Conservation (phyloP, 1,140 invertebrate species). For the Drosophila watanabei region DNA sequence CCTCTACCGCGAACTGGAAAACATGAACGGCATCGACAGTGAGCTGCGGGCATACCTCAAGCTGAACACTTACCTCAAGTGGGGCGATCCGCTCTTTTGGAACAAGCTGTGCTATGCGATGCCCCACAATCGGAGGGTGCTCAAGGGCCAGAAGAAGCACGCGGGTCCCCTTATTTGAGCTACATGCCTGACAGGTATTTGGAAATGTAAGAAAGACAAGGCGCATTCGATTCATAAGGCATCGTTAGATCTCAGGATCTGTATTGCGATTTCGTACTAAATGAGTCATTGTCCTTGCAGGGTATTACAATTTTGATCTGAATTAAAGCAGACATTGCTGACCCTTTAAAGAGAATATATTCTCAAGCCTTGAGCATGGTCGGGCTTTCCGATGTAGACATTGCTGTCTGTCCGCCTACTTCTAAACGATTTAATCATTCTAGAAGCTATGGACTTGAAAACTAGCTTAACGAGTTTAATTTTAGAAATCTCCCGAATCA, state of each 20-base stretch:
- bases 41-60: conserved; percentile 92
- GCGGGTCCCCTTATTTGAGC: conserved; percentile 62
- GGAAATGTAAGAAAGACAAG: conserved; percentile 11
- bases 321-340: background rate
- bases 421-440: background rate
- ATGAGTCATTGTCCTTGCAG: background rate
- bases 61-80: conserved; percentile 94
- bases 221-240: conserved; percentile 1
- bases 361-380: background rate
- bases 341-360: background rate
- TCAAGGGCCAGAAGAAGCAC: conserved; percentile 77
- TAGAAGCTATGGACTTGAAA: background rate
- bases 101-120: conserved; percentile 92
- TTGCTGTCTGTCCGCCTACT: background rate
- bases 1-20: conserved; percentile 90
- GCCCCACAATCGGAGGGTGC: conserved; percentile 79
- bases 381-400: background rate
- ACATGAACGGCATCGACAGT: conserved; percentile 89
- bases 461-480: background rate
- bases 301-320: background rate
- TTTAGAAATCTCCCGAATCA: background rate
- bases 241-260: background rate
- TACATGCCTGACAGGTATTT: background rate
- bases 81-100: conserved; percentile 95
- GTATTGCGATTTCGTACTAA: background rate